Conservation (phyloP, 2,113 vertebrate genomes). For the Poicephalus meyeri region DNA sequence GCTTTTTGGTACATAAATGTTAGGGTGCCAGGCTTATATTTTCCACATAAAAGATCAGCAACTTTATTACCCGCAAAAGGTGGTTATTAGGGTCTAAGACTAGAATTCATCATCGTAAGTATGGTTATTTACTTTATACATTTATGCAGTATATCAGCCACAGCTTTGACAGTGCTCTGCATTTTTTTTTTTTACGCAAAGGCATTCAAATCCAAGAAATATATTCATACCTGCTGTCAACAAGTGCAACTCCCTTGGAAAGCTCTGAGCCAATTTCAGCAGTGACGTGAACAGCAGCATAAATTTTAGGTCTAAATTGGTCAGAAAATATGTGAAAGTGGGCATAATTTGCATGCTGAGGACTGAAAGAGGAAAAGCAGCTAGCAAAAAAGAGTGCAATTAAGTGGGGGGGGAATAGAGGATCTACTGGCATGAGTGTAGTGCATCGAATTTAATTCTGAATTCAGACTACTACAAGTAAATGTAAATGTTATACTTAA, state of each 20-base stretch:
- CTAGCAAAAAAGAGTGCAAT: slow-evolving; percentile 28
- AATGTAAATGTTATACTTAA: slow-evolving; percentile 65
- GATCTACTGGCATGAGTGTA: slow-evolving; percentile 15
- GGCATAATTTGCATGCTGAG: slow-evolving; percentile 64
- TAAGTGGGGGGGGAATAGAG: neutral
- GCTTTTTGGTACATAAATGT: slow-evolving; percentile 56
- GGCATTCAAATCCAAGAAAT: slow-evolving; percentile 67
- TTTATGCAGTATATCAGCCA: slow-evolving; percentile 70
- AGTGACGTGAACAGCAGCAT: slow-evolving; percentile 57
- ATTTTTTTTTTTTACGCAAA: slow-evolving; percentile 62
- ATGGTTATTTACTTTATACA: slow-evolving; percentile 71
- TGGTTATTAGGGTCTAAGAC: slow-evolving; percentile 67
- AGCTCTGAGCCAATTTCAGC: slow-evolving; percentile 66
- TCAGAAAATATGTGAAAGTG: slow-evolving; percentile 63
- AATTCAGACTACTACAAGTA: slow-evolving; percentile 58
- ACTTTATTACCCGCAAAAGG: slow-evolving; percentile 63
- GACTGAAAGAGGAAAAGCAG: slow-evolving; percentile 24
- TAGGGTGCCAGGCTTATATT: slow-evolving; percentile 58
- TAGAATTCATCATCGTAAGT: slow-evolving; percentile 65
- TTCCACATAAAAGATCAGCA: slow-evolving; percentile 65
- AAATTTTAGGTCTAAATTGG: slow-evolving; percentile 67
- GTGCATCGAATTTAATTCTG: slow-evolving; percentile 21
- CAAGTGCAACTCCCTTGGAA: slow-evolving; percentile 69
- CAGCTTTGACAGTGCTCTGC: slow-evolving; percentile 69
- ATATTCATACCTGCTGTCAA: slow-evolving; percentile 72